Conservation (phyloP, 2,888 invertebrate species). For the Glyphotaelius pellucidus region DNA sequence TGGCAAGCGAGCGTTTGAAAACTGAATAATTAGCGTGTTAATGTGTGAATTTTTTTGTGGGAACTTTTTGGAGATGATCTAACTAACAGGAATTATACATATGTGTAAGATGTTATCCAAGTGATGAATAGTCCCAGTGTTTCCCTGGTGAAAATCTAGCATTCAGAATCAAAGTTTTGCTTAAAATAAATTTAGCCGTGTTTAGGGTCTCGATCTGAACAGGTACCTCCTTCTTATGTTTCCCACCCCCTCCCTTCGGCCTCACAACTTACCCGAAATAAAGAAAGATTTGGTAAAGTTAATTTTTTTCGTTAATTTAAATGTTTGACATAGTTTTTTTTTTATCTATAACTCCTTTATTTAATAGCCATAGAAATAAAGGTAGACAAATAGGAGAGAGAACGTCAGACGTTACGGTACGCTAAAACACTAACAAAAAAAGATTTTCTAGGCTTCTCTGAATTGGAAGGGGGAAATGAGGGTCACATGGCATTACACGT, state of each 20-base stretch:
- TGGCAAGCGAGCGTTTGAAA: too few relatives aligned
- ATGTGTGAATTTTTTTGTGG: too few relatives aligned
- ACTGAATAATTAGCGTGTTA: too few relatives aligned
- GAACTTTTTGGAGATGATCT: too few relatives aligned
- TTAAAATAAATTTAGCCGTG: background rate
- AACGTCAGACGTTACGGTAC: background rate
- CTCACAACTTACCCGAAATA: background rate
- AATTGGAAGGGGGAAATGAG: background rate
- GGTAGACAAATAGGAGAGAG: background rate
- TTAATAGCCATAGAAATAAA: background rate
- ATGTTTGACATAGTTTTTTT: background rate
- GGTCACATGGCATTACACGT: background rate
- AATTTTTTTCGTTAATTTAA: background rate
- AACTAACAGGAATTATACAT: too few relatives aligned
- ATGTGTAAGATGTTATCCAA: too few relatives aligned
- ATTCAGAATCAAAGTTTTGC: too few relatives aligned
- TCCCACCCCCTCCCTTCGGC: background rate
- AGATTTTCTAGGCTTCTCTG: background rate
- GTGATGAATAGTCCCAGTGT: background rate
- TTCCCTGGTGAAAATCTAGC: background rate
- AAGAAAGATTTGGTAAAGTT: background rate
- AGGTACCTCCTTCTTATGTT: background rate
- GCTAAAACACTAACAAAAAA: background rate
- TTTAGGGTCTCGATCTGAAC: background rate
- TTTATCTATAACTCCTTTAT: background rate